phyloP scores from a whole-genome alignment of 2,797 vertebrate species.

The Dryobates pubescens region DNA sequence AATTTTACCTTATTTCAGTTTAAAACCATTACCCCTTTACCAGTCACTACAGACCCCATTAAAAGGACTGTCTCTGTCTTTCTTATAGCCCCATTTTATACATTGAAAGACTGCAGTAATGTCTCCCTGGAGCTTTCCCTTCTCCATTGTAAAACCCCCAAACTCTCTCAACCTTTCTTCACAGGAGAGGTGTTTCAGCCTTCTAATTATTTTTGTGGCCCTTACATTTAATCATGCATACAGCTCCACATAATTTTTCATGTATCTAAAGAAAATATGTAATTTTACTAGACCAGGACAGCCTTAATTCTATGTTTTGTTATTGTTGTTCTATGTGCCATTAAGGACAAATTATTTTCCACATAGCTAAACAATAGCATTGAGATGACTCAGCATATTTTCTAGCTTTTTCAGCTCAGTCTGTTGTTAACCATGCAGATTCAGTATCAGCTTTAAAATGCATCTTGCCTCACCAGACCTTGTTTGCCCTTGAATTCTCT shows the following conservation, averaged over 20 bases:
- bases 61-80: neutral
- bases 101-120: neutral
- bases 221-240: neutral
- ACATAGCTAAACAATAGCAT: neutral
- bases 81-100: neutral
- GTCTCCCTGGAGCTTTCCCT: fast-evolving
- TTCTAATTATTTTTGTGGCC: fast-evolving
- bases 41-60: neutral
- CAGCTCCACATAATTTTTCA: neutral
- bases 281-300: neutral
- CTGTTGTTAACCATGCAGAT: neutral
- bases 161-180: neutral
- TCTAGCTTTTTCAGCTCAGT: slow-evolving; percentile 3
- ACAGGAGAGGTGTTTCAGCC: neutral
- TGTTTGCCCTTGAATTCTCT: slow-evolving; percentile 49
- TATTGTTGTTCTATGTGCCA: neutral
- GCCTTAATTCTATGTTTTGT: neutral
- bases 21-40: neutral
- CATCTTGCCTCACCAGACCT: slow-evolving; percentile 31
- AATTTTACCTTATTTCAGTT: neutral
- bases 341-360: neutral
- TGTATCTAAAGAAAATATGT: neutral
- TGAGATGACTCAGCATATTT: neutral
- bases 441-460: slow-evolving; percentile 25
- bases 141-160: neutral